phyloP scores from a whole-genome alignment of 2,888 invertebrate species.

The Atethmia centrago region DNA sequence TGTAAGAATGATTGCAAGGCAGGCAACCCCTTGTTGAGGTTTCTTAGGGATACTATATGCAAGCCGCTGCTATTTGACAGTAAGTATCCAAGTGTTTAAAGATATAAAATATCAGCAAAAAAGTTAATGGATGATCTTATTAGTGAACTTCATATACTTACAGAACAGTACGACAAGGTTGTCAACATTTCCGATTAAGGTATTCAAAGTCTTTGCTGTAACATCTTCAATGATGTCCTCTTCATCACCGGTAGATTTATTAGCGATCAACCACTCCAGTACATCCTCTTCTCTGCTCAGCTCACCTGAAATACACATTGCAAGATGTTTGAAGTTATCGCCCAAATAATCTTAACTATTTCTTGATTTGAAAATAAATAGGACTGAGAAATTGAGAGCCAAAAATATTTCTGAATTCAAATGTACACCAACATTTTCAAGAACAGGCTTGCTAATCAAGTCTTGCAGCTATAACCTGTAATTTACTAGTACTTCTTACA shows the following conservation, averaged over 20 bases:
- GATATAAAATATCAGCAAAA: background rate
- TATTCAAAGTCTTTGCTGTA: slow-evolving; percentile 96
- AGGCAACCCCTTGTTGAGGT: background rate
- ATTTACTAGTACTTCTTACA: slow-evolving; percentile 46
- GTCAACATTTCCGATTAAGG: slow-evolving; percentile 96
- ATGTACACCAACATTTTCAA: slow-evolving; percentile 22
- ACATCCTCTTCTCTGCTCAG: slow-evolving; percentile 97
- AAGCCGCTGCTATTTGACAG: background rate
- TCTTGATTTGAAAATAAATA: slow-evolving; percentile 49
- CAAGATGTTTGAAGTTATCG: slow-evolving; percentile 10
- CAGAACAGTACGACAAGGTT: slow-evolving; percentile 98
- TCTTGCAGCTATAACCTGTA: slow-evolving; percentile 36
- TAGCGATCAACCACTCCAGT: slow-evolving; percentile 97
- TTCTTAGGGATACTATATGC: background rate
- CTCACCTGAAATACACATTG: slow-evolving; percentile 91
- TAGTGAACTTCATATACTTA: slow-evolving; percentile 86
- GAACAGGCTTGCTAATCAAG: slow-evolving; percentile 30
- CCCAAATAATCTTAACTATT: slow-evolving; percentile 3
- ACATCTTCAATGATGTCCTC: slow-evolving; percentile 98
- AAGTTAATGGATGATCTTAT: background rate
- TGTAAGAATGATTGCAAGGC: background rate
- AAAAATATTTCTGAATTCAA: slow-evolving; percentile 41
- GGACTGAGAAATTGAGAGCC: slow-evolving; percentile 23
- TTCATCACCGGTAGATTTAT: slow-evolving; percentile 98
- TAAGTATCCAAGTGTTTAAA: background rate